Evolutionary conservation across 2,113 vertebrate genomes (phyloP).

Genomic region (Collichthys lucidus): DNA sequence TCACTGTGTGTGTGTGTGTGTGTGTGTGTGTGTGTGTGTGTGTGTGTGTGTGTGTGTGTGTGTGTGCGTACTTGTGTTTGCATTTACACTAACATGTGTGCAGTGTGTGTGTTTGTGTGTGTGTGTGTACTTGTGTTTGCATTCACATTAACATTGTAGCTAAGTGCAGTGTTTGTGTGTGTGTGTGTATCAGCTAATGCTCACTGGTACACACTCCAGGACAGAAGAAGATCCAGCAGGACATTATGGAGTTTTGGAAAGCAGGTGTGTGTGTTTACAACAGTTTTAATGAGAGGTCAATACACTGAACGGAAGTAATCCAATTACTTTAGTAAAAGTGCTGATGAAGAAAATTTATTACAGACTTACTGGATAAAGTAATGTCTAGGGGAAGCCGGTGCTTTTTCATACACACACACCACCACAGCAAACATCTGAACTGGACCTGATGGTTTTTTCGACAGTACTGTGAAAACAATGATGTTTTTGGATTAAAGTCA

Average conservation of each 20-base stretch:
- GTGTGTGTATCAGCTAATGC: conserved; percentile 26
- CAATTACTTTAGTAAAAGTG: not conserved
- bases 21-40: not conserved
- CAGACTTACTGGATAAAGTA: no score
- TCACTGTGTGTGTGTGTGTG: conserved; percentile 46
- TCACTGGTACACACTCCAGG: conserved; percentile 19
- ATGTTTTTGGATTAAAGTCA: no score
- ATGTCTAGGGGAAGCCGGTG: no score
- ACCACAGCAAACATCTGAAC: no score
- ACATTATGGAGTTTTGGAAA: not conserved
- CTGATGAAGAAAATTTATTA: no score
- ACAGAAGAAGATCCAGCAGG: conserved; percentile 14
- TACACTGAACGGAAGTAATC: not conserved
- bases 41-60: conserved; percentile 58
- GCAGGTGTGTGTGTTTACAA: conserved; percentile 21
- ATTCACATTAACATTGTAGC: not conserved
- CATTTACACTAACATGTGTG: no score
- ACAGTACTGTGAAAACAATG: no score
- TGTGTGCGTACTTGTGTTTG: not conserved
- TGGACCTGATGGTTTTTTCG: no score
- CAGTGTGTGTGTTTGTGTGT: conserved; percentile 50
- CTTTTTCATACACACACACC: no score
- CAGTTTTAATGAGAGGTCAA: not conserved
- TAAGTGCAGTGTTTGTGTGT: conserved; percentile 14
- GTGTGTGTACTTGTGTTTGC: conserved; percentile 34